These are phyloP conservation scores for Tanytarsus gracilentus DNA, from an alignment of 2,888 invertebrate species.

Conservation along the genomic window DNA sequence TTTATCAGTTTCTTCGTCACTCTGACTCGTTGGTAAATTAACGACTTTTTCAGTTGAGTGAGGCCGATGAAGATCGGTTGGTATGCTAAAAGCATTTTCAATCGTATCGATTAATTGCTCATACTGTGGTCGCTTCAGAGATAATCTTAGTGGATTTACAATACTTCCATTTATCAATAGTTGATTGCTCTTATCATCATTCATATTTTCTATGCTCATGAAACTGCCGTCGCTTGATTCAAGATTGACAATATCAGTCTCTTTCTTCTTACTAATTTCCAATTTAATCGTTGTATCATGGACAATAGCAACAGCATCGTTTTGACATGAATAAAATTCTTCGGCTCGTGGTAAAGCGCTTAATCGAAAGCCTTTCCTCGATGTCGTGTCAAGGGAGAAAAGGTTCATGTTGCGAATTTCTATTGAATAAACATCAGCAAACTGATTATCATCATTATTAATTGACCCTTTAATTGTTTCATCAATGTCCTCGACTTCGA, in stretches of 20 bases:
- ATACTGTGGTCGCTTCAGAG: conserved; percentile 77
- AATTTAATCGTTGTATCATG: conserved; percentile 81
- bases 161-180: conserved; percentile 58
- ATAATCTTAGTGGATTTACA: conserved; percentile 75
- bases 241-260: background rate
- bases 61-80: conserved; percentile 33
- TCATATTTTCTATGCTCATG: conserved; percentile 8
- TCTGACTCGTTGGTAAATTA: too few species aligned
- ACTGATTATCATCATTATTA: conserved; percentile 1
- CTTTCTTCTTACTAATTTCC: conserved; percentile 40
- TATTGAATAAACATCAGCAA: conserved; percentile 48
- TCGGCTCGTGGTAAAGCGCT: conserved; percentile 49
- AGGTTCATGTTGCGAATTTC: conserved; percentile 81
- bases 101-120: conserved; percentile 76
- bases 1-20: conserved; percentile 27
- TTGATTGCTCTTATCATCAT: conserved; percentile 17
- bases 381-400: conserved; percentile 61
- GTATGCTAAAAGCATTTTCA: conserved; percentile 38
- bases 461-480: conserved; percentile 21
- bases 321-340: conserved; percentile 63
- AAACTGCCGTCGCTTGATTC: conserved; percentile 9
- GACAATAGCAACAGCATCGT: conserved; percentile 73
- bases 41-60: conserved; percentile 30
- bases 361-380: conserved; percentile 40
- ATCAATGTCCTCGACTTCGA: conserved; percentile 22